Percentiles rank a stretch among this genome's conserved stretches.
These are phyloP conservation scores for Tiliacea citrago DNA, from an alignment of 2,888 invertebrate genomes.

Conservation along the genomic window DNA sequence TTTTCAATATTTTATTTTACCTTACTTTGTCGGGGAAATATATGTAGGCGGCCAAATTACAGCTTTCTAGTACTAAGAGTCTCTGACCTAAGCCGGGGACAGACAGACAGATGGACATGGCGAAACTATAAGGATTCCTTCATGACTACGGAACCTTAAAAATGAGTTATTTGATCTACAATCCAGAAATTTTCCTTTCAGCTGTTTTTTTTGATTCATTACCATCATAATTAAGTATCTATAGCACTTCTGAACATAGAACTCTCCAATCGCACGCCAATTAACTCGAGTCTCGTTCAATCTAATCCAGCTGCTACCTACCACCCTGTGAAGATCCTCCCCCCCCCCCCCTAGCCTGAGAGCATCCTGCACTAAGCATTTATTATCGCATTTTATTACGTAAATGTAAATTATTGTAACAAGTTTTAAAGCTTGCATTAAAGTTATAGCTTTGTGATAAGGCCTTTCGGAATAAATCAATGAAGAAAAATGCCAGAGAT, in stretches of 20 bases:
- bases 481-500: not conserved
- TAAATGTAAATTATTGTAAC: constrained; percentile 7
- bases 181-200: not conserved
- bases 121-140: no score
- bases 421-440: constrained; percentile 5
- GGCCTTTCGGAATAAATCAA: not conserved
- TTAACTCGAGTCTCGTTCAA: not conserved
- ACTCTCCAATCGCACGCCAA: not conserved
- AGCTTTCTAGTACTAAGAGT: no score
- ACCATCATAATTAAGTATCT: not conserved
- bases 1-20: no score
- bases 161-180: not conserved
- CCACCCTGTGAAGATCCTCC: not conserved
- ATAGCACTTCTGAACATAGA: not conserved
- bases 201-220: not conserved
- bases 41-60: no score
- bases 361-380: not conserved
- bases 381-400: constrained; percentile 6
- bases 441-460: not conserved
- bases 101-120: no score
- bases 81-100: no score
- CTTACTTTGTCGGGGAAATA: no score
- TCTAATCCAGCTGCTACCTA: not conserved
- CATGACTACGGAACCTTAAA: no score
- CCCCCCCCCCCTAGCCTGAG: not conserved